Conservation (phyloP, 1,140 invertebrate species). For the Ceratina japonica region DNA sequence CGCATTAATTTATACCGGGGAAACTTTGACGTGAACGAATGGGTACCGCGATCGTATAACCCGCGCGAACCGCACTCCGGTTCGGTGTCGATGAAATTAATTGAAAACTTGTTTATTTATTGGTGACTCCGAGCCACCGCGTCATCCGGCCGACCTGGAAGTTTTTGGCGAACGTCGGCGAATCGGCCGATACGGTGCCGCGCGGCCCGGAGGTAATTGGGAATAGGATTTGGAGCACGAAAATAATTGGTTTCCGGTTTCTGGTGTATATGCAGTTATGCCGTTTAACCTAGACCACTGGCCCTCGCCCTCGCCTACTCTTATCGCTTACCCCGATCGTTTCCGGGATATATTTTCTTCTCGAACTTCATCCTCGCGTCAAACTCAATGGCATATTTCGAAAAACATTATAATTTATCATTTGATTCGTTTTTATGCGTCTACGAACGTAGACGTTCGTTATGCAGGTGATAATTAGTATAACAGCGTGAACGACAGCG, state of each 20-base stretch:
- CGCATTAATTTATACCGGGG: conserved; percentile 46
- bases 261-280: conserved; percentile 61
- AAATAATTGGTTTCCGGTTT: conserved; percentile 74
- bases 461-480: too few relatives aligned
- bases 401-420: neutral
- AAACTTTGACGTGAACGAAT: conserved; percentile 48
- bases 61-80: conserved; percentile 15
- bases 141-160: conserved; percentile 27
- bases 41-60: conserved; percentile 22
- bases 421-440: neutral
- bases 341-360: neutral
- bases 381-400: neutral
- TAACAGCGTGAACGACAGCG: too few relatives aligned
- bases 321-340: conserved; percentile 54
- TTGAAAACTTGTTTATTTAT: conserved; percentile 65
- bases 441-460: too few relatives aligned
- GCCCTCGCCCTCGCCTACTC: too few relatives aligned
- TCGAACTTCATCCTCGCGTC: neutral
- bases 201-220: conserved; percentile 66
- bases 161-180: conserved; percentile 56
- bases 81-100: conserved; percentile 59
- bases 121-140: conserved; percentile 19
- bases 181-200: conserved; percentile 30
- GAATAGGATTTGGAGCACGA: conserved; percentile 74
- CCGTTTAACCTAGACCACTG: conserved; percentile 68